A percentile compares a stretch with the other conserved stretches of the same genome.
Conservation (phyloP, 1,140 invertebrate species). For the Probaryconus sp. region DNA sequence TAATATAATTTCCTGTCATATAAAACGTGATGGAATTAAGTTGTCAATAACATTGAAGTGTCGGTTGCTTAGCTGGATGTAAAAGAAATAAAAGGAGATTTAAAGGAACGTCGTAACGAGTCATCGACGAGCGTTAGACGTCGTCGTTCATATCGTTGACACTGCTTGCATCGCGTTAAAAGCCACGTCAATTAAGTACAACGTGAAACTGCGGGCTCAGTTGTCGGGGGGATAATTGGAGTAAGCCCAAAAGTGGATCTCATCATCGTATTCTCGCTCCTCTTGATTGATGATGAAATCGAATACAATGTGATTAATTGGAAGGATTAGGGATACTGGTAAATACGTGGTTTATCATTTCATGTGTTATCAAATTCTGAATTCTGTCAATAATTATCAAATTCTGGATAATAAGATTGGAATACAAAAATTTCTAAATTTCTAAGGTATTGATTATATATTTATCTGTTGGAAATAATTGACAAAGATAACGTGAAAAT, state of each 20-base stretch:
- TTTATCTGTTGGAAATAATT: no score
- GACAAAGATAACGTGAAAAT: no score
- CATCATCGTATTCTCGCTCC: constrained; percentile 30
- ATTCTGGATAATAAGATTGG: constrained; percentile 4
- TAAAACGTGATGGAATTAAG: no score
- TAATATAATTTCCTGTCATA: no score
- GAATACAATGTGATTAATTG: constrained; percentile 49
- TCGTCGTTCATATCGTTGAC: constrained; percentile 29
- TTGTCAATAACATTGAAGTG: no score
- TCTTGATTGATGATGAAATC: constrained; percentile 49
- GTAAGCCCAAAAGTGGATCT: constrained; percentile 54
- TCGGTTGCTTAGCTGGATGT: no score
- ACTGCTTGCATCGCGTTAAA: constrained; percentile 39
- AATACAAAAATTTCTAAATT: no score
- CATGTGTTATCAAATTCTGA: no score
- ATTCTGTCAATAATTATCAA: constrained; percentile 22
- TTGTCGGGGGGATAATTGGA: constrained; percentile 35
- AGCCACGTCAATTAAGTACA: constrained; percentile 51
- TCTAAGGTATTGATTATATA: no score
- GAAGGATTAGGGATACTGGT: constrained; percentile 5
- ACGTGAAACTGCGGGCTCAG: constrained; percentile 35
- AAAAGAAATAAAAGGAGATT: constrained; percentile 30
- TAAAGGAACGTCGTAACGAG: neutral
- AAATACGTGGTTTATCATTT: constrained; percentile 25
- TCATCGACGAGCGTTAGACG: neutral